Evolutionary conservation across 2,113 vertebrate genomes (phyloP), one percentile per base, ranked within the genome.

Genomic region (Paradoxurus hermaphroditus): DNA sequence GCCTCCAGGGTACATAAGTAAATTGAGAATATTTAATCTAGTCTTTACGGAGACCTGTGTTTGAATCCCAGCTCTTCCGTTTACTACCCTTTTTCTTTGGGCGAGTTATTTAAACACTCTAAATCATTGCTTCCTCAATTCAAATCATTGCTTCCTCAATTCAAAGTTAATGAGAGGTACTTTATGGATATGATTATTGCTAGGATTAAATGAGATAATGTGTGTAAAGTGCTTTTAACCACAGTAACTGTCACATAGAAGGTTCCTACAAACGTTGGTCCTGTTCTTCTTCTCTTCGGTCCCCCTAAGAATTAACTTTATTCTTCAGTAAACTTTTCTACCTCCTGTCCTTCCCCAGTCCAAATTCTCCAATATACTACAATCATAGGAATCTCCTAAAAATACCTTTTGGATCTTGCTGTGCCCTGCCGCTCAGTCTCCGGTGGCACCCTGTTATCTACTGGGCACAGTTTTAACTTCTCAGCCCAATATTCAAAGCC

Each of bases 171-270:
- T 53, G n/a, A 85, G 16, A 87, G 11, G 11, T 21, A 75, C 7
- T 23, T 68, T 75, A 41, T 73, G 25, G 15, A 65, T 81, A 65
- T 91, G n/a, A 63, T 62, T 86, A 62, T 95, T 92, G n/a, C 18
- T 83, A 75, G 5, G 16, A 85, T 70, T 88, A 21, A 94, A 68
- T 93, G 82, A 86, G 34, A 88, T 95, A 53, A 49, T 75, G 8
- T 49, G 70, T 53, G 25, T 90, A 65, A 96, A 93, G 39, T 97
- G 23, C 14, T 87, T 95, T 75, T 92, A 89, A 68, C n/a, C 86
- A 62, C 25, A 72, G 27, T 73, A 51, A 51, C 29, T 39, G 16
- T 16, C 51, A 83, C 12, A 68, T 59, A 86, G 34, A 92, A 36
- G 9, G 12, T 96, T 56, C 39, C 53, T 29, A 19, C 27, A 68